A percentile compares a stretch with the other conserved stretches of the same genome.
phyloP scores from a whole-genome alignment of 2,888 invertebrate species.

The Spialia ferax region DNA sequence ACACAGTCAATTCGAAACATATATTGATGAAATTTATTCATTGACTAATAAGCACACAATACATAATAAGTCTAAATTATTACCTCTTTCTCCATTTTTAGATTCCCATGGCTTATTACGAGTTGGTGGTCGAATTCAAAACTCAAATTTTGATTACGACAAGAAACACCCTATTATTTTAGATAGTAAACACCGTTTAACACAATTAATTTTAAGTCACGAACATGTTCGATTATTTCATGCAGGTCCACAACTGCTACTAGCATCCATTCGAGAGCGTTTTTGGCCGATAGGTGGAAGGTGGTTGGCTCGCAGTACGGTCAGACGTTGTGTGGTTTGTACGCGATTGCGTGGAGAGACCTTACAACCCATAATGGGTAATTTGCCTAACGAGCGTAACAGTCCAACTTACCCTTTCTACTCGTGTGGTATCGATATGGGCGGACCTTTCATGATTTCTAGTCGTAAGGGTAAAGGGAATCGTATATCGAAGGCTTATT shows the following conservation, averaged over 20 bases:
- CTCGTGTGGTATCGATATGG: constrained; percentile 25
- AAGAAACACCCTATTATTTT: constrained; percentile 14
- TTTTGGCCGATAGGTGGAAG: constrained; percentile 22
- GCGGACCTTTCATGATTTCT: constrained; percentile 17
- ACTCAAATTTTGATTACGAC: constrained; percentile 3
- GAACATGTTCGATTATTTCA: constrained; percentile 5
- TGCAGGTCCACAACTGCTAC: constrained; percentile 7
- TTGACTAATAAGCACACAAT: background rate
- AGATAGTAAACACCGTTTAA: constrained; percentile 4
- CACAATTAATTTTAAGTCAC: background rate
- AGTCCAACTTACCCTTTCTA: constrained; percentile 10
- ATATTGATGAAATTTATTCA: background rate
- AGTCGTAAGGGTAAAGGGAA: constrained; percentile 20
- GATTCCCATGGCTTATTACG: background rate
- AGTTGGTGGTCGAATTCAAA: constrained; percentile 9
- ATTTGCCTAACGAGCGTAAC: constrained; percentile 4
- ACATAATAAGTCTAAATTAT: background rate
- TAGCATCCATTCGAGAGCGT: constrained; percentile 8
- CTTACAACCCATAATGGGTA: constrained; percentile 22
- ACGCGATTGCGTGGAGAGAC: constrained; percentile 7
- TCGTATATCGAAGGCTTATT: constrained; percentile 18
- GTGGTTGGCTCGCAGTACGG: constrained; percentile 5
- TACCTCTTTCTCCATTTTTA: constrained; percentile 1
- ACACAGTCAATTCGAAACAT: background rate
- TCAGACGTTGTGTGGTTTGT: constrained; percentile 13